phyloP scores from a whole-genome alignment of 2,113 vertebrate species.

The Prionailurus viverrinus region DNA sequence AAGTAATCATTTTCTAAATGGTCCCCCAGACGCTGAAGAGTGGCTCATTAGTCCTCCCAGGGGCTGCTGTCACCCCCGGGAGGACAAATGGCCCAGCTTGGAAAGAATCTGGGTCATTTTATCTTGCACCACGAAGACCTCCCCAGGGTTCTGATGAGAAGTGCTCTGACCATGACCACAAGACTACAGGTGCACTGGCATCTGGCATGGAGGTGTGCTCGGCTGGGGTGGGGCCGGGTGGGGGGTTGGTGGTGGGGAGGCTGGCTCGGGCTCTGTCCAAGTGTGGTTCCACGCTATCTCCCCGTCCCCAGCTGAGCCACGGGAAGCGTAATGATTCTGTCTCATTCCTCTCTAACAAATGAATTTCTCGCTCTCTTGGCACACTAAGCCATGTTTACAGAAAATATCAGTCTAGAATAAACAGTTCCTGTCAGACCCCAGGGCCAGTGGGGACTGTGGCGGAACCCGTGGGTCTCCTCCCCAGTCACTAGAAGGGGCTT shows the following conservation, averaged over 20 bases:
- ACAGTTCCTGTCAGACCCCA: constrained; percentile 63
- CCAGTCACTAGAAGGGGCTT: not conserved
- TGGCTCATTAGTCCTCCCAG: constrained; percentile 68
- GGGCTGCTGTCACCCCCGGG: not conserved
- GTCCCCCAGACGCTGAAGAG: constrained; percentile 58
- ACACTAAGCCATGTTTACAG: constrained; percentile 80
- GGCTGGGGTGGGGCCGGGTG: too few species aligned
- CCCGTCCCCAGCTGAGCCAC: constrained; percentile 31
- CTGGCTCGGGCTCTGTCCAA: not conserved
- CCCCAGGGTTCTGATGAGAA: constrained; percentile 1
- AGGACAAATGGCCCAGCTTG: constrained; percentile 62
- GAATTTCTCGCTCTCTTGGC: constrained; percentile 74
- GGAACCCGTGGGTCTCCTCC: constrained; percentile 13
- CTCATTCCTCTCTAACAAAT: constrained; percentile 71
- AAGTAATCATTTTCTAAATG: constrained; percentile 79
- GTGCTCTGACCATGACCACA: not conserved
- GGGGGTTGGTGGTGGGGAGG: not conserved
- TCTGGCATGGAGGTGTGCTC: not conserved
- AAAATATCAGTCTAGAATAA: constrained; percentile 81
- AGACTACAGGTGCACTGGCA: not conserved
- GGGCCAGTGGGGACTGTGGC: constrained; percentile 41
- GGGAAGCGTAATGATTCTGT: constrained; percentile 69
- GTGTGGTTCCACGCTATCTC: not conserved
- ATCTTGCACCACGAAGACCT: not conserved
- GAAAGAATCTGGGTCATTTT: constrained; percentile 79